Evolutionary conservation across 2,113 vertebrate species (phyloP), one percentile per base, ranked within the genome.

Genomic region (Aphelocoma coerulescens): DNA sequence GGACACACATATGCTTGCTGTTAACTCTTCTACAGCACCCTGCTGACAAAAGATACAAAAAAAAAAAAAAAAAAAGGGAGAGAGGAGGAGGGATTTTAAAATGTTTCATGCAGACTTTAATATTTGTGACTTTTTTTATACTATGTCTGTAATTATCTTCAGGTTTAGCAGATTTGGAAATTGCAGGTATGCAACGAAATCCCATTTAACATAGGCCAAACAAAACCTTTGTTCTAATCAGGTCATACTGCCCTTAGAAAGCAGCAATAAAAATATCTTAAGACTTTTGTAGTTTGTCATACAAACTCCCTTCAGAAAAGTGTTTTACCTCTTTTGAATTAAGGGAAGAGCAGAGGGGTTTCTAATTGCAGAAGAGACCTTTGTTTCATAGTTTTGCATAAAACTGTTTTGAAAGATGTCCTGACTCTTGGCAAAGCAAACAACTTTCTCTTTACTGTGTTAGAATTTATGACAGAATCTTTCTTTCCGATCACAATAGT

Each of bases 391-490:
- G 46, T 58, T 91, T 55, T 79, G 32, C 54, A 80, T n/a, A 79
- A 51, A 91, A 49, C 15, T 63, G 15, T 63, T 76, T 43, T 28
- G 63, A 76, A 77, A 71, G 49, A 63, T 37, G 63, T 63, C 65
- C 63, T 84, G 41, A 77, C 32, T 90, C 15, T 22, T 69, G 15
- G 32, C 35, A 84, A 86, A 46, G 49, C 43, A 88, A 91, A 79
- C 58, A 66, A 59, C 23, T 54, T n/a, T 22, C 54, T 76, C 33
- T 78, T 86, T 49, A 41, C 15, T 32, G 27, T 5, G 11, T 57
- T 80, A 69, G 33, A 89, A 86, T 93, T 94, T 77, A 91, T 55
- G 63, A 83, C 16, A 83, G 27, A 55, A 65, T 62, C n/a, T 46
- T 76, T 89, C 58, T 62, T 77, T 72, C 33, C 58, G 83, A 16